Evolutionary conservation across 1,140 invertebrate species (phyloP).

Genomic region (Heliconius hewitsoni): DNA sequence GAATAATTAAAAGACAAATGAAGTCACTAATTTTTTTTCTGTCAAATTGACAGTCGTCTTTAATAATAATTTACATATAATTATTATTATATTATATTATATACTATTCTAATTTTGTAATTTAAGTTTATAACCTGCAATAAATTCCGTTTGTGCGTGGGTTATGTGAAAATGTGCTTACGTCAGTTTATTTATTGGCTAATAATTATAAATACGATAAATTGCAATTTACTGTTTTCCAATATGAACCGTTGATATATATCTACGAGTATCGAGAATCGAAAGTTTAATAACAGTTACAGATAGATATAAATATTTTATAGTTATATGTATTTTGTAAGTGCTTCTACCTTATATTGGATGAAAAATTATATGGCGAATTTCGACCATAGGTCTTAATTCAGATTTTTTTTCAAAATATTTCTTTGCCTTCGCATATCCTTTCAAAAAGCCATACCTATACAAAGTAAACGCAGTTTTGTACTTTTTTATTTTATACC

Average conservation of each 20-base stretch:
- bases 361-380: too few relatives aligned
- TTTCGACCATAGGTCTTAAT: too few relatives aligned
- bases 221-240: background rate
- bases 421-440: too few relatives aligned
- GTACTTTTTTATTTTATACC: too few relatives aligned
- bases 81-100: background rate
- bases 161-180: background rate
- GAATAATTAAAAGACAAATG: constrained; percentile 32
- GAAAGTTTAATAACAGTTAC: too few relatives aligned
- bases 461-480: too few relatives aligned
- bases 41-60: constrained; percentile 5
- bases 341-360: too few relatives aligned
- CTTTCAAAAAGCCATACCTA: too few relatives aligned
- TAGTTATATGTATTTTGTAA: too few relatives aligned
- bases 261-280: background rate
- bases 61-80: constrained; percentile 13
- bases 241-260: background rate
- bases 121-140: background rate
- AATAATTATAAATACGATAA: background rate
- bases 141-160: background rate
- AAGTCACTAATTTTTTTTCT: constrained; percentile 1
- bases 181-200: background rate
- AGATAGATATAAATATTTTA: too few relatives aligned
- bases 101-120: background rate
- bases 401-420: too few relatives aligned